Evolutionary conservation across 2,888 invertebrate species (phyloP).

Genomic region (Erebia aethiops): DNA sequence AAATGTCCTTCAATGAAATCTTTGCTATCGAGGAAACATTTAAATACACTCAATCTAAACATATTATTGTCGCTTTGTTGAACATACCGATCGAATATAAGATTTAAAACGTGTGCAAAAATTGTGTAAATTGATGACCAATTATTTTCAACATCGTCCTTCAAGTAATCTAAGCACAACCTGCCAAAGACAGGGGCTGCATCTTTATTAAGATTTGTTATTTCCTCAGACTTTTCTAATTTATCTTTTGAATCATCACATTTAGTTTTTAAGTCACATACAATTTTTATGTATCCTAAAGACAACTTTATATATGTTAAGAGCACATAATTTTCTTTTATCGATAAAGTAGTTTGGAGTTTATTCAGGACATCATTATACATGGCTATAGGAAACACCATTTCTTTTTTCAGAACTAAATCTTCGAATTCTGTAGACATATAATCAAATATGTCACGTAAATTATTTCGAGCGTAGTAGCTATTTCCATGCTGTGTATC

Average conservation of each 20-base stretch:
- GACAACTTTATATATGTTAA: constrained; percentile 57
- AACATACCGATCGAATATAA: constrained; percentile 33
- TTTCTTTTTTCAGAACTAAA: constrained; percentile 43
- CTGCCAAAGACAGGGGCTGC: constrained; percentile 51
- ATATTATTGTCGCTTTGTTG: constrained; percentile 21
- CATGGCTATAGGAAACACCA: constrained; percentile 47
- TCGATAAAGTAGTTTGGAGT: constrained; percentile 48
- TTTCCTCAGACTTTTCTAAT: constrained; percentile 38
- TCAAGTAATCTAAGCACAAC: constrained; percentile 53
- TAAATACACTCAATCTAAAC: constrained; percentile 42
- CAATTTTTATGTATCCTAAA: constrained; percentile 48
- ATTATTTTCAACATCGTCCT: constrained; percentile 52
- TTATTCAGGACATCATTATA: constrained; percentile 46
- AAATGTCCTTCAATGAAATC: constrained; percentile 55
- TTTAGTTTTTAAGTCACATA: constrained; percentile 36
- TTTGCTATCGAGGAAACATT: constrained; percentile 48
- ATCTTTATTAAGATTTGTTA: constrained; percentile 45
- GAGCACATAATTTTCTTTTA: constrained; percentile 57
- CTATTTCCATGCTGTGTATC: constrained; percentile 42
- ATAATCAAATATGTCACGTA: constrained; percentile 45
- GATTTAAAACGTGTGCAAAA: constrained; percentile 50
- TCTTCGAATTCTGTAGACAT: constrained; percentile 47
- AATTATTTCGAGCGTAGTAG: constrained; percentile 44
- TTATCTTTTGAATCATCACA: constrained; percentile 44
- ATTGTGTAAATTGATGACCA: constrained; percentile 58